Percentiles rank a stretch among this genome's conserved stretches.
phyloP scores from a whole-genome alignment of 2,797 vertebrate genomes.

The Strix occidentalis region DNA sequence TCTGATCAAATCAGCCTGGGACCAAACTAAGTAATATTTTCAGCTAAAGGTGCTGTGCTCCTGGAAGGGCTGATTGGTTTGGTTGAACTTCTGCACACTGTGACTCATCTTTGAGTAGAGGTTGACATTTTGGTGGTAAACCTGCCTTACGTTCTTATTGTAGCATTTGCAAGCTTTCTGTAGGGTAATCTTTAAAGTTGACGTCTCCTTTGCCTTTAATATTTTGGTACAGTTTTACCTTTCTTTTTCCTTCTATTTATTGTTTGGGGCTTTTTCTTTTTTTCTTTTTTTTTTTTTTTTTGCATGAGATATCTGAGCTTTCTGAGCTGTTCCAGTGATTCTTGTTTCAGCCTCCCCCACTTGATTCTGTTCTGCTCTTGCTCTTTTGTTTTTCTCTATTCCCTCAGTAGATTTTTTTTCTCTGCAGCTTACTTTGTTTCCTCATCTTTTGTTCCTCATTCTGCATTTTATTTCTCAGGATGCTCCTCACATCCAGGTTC shows the following conservation, averaged over 20 bases:
- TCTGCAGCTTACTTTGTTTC: background rate
- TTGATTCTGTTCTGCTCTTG: background rate
- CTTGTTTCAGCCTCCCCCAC: background rate
- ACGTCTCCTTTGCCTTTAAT: background rate
- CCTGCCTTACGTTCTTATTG: background rate
- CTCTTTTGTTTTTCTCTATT: background rate
- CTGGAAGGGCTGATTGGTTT: background rate
- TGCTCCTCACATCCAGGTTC: background rate
- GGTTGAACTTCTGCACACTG: background rate
- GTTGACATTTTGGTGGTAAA: background rate
- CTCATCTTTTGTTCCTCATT: background rate
- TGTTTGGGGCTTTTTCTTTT: background rate
- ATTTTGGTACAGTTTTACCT: background rate
- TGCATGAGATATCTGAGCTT: background rate
- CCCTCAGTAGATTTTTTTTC: background rate
- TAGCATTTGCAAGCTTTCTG: background rate
- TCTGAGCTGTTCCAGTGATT: background rate
- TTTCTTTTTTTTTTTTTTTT: background rate
- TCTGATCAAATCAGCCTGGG: background rate
- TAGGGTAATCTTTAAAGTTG: background rate
- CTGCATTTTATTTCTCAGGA: background rate
- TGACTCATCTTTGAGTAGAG: background rate
- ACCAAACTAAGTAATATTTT: background rate
- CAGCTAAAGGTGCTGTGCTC: background rate
- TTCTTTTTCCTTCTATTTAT: background rate